Evolutionary conservation across 92 coral and sea anemone species (phyloP), one percentile per base, ranked within the genome.

Genomic region (Epizoanthus scotinus): DNA sequence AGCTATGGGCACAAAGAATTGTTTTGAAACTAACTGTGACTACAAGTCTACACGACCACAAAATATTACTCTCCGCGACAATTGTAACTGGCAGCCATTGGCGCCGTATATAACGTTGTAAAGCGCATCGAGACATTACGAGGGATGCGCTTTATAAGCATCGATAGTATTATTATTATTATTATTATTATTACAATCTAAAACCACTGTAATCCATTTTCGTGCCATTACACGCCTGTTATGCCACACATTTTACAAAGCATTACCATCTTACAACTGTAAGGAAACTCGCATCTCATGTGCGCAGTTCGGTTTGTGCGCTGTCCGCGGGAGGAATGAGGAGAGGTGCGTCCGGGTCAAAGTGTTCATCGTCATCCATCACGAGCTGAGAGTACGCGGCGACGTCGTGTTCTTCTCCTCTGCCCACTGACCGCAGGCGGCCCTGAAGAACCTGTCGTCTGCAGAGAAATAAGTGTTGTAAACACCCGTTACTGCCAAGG

Each of bases 301-400:
- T 31, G 2, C 8, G 57, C 68, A 59, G 81, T 18, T 36, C 69
- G 14, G 68, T 75, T 40, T 68, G 8, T 28, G 12, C 27, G 58
- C 17, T 36, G 22, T 75, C 81, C 53, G 81, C 2, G 34, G 81
- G 69, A 25, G 81, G 81, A 59, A 75, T 59, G 68, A 75, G 81
- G 81, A 75, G 81, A 75, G 81, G 81, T 75, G 69, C 81, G 59
- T 75, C 81, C 69, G 81, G 81, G 81, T 75, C 81, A 58, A 75
- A 75, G 67, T 75, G 42, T 0, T 75, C 68, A 21, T 75, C 81
- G 21, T 75, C 81, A 25, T 75, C 81, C 57, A 75, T 34, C 3
- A 67, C 81, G 21, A 75, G 57, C 50, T 75, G 81, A 10, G 81
- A 75, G 42, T 75, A 75, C 19, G 81, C 69, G 17, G 52, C 52